Percentiles rank a stretch among this genome's conserved stretches.
Evolutionary conservation across 1,140 invertebrate genomes (phyloP).

Genomic region (Zaprionus vittiger): DNA sequence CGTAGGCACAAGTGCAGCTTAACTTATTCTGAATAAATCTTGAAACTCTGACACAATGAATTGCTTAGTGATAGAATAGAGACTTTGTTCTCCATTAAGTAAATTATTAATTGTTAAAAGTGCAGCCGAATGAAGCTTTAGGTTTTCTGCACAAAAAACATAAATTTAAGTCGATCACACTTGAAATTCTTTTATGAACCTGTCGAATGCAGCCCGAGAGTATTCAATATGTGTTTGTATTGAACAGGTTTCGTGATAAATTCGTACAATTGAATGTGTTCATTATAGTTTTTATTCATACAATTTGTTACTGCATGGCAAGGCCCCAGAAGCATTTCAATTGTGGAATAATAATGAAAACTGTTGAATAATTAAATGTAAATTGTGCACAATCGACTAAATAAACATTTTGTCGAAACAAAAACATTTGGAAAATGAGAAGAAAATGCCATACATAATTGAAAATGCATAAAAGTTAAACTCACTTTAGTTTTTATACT

Average conservation of each 20-base stretch:
- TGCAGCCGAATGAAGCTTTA: no score
- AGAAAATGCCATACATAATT: not conserved
- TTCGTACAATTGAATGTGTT: not conserved
- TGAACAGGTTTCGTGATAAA: not conserved
- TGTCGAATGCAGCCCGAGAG: not conserved
- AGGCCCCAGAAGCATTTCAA: conserved; percentile 2
- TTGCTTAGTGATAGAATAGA: no score
- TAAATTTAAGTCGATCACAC: not conserved
- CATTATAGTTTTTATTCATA: not conserved
- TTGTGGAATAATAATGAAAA: conserved; percentile 12
- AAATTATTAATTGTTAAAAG: no score
- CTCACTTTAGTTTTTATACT: not conserved
- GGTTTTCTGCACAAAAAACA: not conserved
- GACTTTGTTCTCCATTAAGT: no score
- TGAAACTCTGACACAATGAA: no score
- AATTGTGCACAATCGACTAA: conserved; percentile 3
- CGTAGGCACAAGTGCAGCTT: no score
- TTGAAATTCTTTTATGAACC: not conserved
- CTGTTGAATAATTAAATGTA: conserved; percentile 23
- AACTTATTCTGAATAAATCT: no score
- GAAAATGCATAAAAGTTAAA: not conserved
- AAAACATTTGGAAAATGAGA: not conserved
- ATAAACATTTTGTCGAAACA: conserved; percentile 6
- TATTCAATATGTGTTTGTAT: not conserved
- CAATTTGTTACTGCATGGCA: not conserved